Evolutionary conservation across 2,797 vertebrate species (phyloP).

Genomic region (Clarias pachynema): DNA sequence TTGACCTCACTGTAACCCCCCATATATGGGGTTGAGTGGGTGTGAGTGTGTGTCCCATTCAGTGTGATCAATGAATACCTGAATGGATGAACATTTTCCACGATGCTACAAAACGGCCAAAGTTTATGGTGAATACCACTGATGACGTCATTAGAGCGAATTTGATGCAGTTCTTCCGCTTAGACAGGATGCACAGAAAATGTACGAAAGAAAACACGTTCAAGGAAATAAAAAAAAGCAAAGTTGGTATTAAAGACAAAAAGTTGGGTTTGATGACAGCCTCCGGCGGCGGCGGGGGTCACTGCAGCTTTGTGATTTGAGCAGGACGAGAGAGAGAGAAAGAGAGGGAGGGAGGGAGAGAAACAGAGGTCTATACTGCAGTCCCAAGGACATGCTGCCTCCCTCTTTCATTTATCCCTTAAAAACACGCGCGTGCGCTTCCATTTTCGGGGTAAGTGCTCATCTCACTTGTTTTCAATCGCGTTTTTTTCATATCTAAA

Average conservation of each 20-base stretch:
- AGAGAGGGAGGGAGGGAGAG: neutral
- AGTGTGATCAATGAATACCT: neutral
- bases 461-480: neutral
- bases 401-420: conserved; percentile 30
- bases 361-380: conserved; percentile 16
- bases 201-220: neutral
- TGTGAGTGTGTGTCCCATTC: neutral
- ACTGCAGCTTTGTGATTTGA: conserved; percentile 33
- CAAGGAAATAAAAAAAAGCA: neutral
- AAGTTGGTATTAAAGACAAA: neutral
- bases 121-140: neutral
- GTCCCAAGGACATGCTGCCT: conserved; percentile 50
- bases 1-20: neutral
- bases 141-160: neutral
- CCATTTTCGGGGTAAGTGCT: conserved; percentile 44
- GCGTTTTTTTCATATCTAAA: neutral
- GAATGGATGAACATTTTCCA: neutral
- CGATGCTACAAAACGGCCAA: neutral
- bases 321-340: neutral
- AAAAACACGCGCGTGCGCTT: conserved; percentile 7
- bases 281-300: conserved; percentile 25
- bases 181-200: too few species aligned
- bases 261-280: neutral
- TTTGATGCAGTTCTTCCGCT: neutral
- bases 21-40: neutral